Conservation (phyloP, 2,113 vertebrate genomes). For the Thymallus thymallus region DNA sequence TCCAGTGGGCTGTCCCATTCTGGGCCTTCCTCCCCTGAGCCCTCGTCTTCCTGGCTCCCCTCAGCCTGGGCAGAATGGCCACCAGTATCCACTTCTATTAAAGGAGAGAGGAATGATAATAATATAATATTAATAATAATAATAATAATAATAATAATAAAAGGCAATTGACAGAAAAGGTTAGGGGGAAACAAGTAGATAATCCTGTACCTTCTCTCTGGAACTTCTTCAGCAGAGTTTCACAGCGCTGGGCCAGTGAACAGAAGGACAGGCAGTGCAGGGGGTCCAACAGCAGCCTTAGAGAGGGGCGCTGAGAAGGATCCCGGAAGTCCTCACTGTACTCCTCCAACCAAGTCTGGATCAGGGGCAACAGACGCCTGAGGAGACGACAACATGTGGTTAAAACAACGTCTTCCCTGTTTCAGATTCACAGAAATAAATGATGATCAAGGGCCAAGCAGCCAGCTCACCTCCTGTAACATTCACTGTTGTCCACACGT, state of each 20-base stretch:
- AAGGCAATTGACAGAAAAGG: neutral
- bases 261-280: constrained; percentile 63
- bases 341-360: constrained; percentile 82
- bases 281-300: constrained; percentile 65
- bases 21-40: constrained; percentile 43
- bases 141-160: too few species aligned
- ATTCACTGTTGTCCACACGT: constrained; percentile 54
- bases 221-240: constrained; percentile 71
- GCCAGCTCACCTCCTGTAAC: constrained; percentile 59
- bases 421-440: neutral
- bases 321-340: constrained; percentile 83
- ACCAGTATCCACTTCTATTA: constrained; percentile 38
- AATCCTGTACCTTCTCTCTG: constrained; percentile 62
- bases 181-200: neutral
- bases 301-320: constrained; percentile 69
- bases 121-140: too few species aligned
- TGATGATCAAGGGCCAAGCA: neutral
- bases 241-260: constrained; percentile 63
- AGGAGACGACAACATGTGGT: neutral
- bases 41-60: constrained; percentile 34
- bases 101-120: neutral
- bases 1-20: constrained; percentile 43
- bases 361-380: constrained; percentile 68
- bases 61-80: constrained; percentile 19
- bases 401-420: neutral